Evolutionary conservation across 2,888 invertebrate species (phyloP).

Genomic region (Oscheius onirici): DNA sequence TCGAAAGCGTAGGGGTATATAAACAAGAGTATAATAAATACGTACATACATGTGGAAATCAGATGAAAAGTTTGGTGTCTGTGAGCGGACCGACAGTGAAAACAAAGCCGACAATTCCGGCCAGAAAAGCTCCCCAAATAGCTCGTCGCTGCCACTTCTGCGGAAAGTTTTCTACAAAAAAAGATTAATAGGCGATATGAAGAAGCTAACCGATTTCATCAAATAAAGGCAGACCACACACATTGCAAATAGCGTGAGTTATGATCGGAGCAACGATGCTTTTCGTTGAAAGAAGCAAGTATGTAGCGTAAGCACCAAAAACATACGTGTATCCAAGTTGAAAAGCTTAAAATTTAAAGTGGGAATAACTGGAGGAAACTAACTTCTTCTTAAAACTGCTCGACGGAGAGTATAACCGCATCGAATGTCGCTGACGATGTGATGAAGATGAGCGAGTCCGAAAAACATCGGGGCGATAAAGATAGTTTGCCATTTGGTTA

Average conservation of each 20-base stretch:
- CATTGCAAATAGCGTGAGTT: slow-evolving; percentile 67
- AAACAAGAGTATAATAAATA: no score
- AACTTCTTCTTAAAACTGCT: slow-evolving; percentile 56
- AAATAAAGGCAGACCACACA: slow-evolving; percentile 63
- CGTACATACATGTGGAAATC: no score
- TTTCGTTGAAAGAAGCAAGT: slow-evolving; percentile 57
- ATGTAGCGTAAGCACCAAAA: slow-evolving; percentile 70
- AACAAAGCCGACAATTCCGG: slow-evolving; percentile 20
- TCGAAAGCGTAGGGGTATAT: neutral
- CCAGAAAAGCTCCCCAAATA: neutral
- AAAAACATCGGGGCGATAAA: slow-evolving; percentile 61
- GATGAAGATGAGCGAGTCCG: slow-evolving; percentile 66
- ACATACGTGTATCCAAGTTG: slow-evolving; percentile 71
- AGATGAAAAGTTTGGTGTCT: neutral
- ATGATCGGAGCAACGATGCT: slow-evolving; percentile 65
- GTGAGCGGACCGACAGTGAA: slow-evolving; percentile 1
- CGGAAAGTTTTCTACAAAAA: neutral
- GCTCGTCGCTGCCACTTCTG: neutral
- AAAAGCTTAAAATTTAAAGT: slow-evolving; percentile 53
- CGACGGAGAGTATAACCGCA: slow-evolving; percentile 46
- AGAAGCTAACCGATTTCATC: slow-evolving; percentile 50
- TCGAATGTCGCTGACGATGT: slow-evolving; percentile 61
- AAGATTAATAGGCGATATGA: neutral
- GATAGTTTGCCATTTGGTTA: slow-evolving; percentile 31
- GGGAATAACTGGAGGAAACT: neutral